phyloP scores from a whole-genome alignment of 2,797 vertebrate species.

The Argyrosomus regius region DNA sequence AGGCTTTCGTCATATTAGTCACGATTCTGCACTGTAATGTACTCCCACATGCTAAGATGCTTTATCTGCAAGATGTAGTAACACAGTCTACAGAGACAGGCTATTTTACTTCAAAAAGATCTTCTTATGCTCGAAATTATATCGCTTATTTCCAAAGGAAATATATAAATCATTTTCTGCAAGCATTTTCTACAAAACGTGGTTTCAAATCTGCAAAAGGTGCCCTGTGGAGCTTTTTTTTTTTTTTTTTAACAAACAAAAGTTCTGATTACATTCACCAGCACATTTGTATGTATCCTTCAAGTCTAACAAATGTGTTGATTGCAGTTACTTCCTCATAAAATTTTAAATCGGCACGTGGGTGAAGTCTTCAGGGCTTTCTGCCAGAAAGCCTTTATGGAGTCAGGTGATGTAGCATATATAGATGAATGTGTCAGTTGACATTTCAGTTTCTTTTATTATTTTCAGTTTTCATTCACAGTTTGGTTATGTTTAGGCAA shows the following conservation, averaged over 20 bases:
- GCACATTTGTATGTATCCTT: background rate
- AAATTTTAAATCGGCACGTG: too few relatives aligned
- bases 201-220: background rate
- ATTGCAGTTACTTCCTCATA: background rate
- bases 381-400: too few relatives aligned
- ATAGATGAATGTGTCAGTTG: too few relatives aligned
- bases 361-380: too few relatives aligned
- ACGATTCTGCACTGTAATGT: constrained; percentile 50
- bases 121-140: background rate
- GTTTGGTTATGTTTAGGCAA: too few relatives aligned
- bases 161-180: background rate
- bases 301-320: background rate
- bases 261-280: background rate
- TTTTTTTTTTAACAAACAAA: background rate
- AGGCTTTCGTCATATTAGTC: constrained; percentile 53
- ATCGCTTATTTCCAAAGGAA: background rate
- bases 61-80: constrained; percentile 36
- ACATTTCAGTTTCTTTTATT: too few relatives aligned
- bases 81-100: constrained; percentile 30
- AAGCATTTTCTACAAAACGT: background rate
- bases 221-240: too few relatives aligned
- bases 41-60: constrained; percentile 53
- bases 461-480: too few relatives aligned
- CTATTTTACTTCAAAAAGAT: constrained; percentile 5
- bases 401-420: too few relatives aligned